Base-by-base conservation (phyloP, 2,888 invertebrate genomes). In the Ennomos erosarius region DNA sequence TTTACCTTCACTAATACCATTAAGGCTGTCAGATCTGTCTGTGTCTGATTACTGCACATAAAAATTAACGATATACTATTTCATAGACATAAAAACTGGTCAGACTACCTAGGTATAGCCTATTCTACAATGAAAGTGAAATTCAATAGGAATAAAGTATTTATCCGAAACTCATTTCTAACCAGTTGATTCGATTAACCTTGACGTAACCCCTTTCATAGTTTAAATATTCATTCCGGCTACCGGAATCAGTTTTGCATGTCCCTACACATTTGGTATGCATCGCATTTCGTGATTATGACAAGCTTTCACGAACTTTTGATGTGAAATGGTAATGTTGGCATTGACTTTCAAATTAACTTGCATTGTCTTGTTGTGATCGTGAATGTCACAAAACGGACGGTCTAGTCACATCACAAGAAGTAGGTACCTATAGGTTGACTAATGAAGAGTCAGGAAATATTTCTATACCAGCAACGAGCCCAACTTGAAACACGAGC, bases 281-380 rank as follows among this genome's bases (percentile, higher is more conserved):
- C 45, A 26, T 26, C 26, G 4, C 26, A 26, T 55, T 55, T 45
- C 46, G 34, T 38, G 42, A 39, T 42, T 39, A 38, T 33, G n/a
- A 43, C 13, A 51, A 36, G 55, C 54, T 59, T 55, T 59, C 59
- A 55, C 59, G 40, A 37, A 44, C 12, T 50, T 26, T 49, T 50
- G 47, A 54, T 42, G 34, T 34, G 50, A 47, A 55, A n/a, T 47
- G 12, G 50, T 36, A 39, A 40, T 51, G 50, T 56, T 46, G 26
- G 40, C 51, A 55, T 64, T 65, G 63, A 68, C 67, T 65, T 65
- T 60, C 56, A 64, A 64, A 66, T 62, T 42, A 49, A 55, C 55
- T 51, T 36, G 26, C 34, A 37, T 51, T 58, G 39, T 62, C 55
- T 57, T 48, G 58, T 64, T 50, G 48, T 10, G 45, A 42, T 62